phyloP scores from a whole-genome alignment of 2,888 invertebrate genomes.

The Ormyrus thymus region DNA sequence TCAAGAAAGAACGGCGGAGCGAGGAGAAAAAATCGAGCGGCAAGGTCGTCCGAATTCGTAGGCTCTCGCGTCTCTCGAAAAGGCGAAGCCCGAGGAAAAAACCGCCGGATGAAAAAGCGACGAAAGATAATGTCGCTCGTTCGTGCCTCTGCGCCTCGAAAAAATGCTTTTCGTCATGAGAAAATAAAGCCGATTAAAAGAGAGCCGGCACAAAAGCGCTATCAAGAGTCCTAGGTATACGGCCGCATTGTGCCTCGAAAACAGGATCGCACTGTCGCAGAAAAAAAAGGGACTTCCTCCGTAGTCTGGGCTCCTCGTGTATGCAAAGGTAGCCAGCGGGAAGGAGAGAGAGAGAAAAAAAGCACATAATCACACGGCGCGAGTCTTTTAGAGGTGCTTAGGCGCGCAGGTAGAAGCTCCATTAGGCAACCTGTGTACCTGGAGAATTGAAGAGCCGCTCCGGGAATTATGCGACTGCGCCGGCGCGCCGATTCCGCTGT shows the following conservation, averaged over 20 bases:
- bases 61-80: background rate
- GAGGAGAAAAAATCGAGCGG: constrained; percentile 16
- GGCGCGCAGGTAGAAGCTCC: constrained; percentile 42
- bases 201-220: constrained; percentile 3
- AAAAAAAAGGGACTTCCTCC: constrained; percentile 46
- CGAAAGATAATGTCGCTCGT: constrained; percentile 50
- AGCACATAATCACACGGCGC: constrained; percentile 24
- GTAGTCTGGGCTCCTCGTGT: constrained; percentile 4
- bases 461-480: constrained; percentile 28
- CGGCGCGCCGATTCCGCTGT: constrained; percentile 31
- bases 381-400: constrained; percentile 20
- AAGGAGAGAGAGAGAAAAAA: constrained; percentile 16
- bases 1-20: background rate
- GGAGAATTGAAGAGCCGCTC: constrained; percentile 24
- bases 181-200: constrained; percentile 28
- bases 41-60: constrained; percentile 18
- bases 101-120: constrained; percentile 13
- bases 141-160: constrained; percentile 42
- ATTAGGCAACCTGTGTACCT: constrained; percentile 48
- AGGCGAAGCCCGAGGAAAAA: background rate
- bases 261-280: background rate
- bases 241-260: constrained; percentile 10
- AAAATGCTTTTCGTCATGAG: constrained; percentile 41
- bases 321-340: constrained; percentile 26
- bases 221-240: constrained; percentile 8